Evolutionary conservation across 2,797 vertebrate genomes (phyloP).

Genomic region (Neopelma chrysocephalum): DNA sequence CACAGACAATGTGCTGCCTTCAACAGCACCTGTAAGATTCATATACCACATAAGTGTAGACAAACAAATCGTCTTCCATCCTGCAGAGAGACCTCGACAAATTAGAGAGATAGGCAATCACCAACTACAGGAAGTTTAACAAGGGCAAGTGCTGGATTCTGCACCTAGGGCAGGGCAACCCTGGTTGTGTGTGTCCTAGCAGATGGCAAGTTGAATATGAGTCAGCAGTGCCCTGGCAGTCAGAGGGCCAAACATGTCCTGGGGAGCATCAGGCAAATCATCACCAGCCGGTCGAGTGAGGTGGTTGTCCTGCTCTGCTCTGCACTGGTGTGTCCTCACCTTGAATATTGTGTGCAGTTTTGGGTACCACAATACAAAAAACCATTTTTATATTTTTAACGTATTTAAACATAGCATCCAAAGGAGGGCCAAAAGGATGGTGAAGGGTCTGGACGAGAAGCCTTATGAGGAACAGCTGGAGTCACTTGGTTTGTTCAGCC

Average conservation of each 20-base stretch:
- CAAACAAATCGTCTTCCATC: not conserved
- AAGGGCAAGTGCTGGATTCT: not conserved
- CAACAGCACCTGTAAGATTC: not conserved
- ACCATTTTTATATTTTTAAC: too few species aligned
- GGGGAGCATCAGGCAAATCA: not conserved
- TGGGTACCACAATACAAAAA: not conserved
- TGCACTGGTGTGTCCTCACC: not conserved
- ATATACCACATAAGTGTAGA: not conserved
- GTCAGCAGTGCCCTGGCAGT: not conserved
- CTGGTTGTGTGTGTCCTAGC: not conserved
- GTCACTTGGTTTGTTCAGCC: not conserved
- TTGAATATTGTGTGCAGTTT: too few species aligned
- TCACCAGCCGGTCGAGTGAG: fast-evolving
- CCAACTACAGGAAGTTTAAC: not conserved
- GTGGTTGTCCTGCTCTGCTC: not conserved
- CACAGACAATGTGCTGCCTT: not conserved
- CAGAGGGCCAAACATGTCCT: fast-evolving
- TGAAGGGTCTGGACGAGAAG: not conserved
- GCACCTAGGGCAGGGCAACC: not conserved
- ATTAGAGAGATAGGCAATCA: not conserved
- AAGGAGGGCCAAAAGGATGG: not conserved
- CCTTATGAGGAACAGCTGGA: not conserved
- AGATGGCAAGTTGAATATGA: too few species aligned
- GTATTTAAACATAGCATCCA: not conserved
- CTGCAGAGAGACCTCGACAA: not conserved